Conservation (phyloP, 2,113 vertebrate species). For the Salminus brasiliensis region DNA sequence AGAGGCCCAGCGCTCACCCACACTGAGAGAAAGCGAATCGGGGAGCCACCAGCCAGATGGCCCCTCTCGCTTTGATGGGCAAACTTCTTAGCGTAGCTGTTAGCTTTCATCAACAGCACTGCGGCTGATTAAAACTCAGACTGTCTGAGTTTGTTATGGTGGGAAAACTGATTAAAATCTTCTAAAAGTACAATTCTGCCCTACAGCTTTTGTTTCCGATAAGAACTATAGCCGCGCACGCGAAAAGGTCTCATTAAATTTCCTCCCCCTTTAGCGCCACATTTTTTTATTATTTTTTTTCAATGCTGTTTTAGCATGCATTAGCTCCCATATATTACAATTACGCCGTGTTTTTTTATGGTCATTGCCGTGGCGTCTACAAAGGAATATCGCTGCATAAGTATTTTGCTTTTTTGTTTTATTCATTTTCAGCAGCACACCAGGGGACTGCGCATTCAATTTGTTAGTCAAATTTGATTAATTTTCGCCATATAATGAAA, state of each 20-base stretch:
- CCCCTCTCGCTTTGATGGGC: conserved; percentile 54
- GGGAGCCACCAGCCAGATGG: conserved; percentile 64
- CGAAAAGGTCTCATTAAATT: conserved; percentile 30
- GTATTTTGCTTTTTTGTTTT: conserved; percentile 22
- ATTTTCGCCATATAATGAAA: conserved; percentile 40
- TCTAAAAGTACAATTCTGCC: conserved; percentile 33
- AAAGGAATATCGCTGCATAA: conserved; percentile 1
- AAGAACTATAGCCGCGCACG: conserved; percentile 8
- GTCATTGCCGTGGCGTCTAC: neutral
- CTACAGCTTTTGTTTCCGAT: conserved; percentile 34
- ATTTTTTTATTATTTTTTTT: too few relatives aligned
- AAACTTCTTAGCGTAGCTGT: conserved; percentile 64
- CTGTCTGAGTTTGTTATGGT: conserved; percentile 40
- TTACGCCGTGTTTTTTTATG: conserved; percentile 13
- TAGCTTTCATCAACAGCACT: conserved; percentile 66
- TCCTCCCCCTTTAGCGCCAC: conserved; percentile 16
- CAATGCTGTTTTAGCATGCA: conserved; percentile 25
- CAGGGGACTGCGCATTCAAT: conserved; percentile 34
- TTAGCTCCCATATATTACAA: conserved; percentile 10
- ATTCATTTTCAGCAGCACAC: conserved; percentile 23
- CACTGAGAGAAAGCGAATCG: conserved; percentile 38
- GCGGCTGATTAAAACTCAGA: conserved; percentile 52
- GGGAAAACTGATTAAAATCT: conserved; percentile 39
- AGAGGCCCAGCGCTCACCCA: conserved; percentile 59
- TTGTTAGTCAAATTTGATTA: conserved; percentile 43